Conservation (phyloP, 2,113 vertebrate genomes). For the Prunella fulvescens region DNA sequence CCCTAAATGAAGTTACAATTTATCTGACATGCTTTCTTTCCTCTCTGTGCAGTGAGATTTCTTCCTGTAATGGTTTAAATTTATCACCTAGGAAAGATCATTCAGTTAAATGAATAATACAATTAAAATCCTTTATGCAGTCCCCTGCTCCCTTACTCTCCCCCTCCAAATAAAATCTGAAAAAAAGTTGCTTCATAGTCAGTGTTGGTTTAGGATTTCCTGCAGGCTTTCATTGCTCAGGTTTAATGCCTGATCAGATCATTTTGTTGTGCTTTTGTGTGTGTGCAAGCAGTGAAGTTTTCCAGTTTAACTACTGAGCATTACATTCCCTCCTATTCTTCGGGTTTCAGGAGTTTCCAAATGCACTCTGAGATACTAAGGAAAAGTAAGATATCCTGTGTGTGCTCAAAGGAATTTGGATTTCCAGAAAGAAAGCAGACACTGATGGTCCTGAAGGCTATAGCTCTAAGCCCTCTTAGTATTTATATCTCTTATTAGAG, state of each 20-base stretch:
- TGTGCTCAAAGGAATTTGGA: not conserved
- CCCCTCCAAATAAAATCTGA: not conserved
- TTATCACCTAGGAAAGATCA: not conserved
- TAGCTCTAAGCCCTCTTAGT: not conserved
- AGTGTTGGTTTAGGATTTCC: not conserved
- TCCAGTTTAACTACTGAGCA: not conserved
- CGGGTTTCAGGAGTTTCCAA: not conserved
- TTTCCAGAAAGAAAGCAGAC: not conserved
- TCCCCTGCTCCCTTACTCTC: not conserved
- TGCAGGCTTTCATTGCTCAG: not conserved
- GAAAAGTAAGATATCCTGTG: not conserved
- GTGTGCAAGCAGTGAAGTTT: not conserved
- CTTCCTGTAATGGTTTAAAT: not conserved
- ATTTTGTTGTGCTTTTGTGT: not conserved
- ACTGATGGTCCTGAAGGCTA: not conserved
- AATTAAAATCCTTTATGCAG: not conserved
- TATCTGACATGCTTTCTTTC: not conserved
- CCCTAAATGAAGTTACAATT: not conserved
- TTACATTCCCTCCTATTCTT: not conserved
- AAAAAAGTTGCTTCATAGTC: not conserved
- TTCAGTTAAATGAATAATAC: not conserved
- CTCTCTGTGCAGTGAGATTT: not conserved
- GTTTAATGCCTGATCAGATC: not conserved
- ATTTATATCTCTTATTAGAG: not conserved
- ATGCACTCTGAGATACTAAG: not conserved